phyloP scores from a whole-genome alignment of 2,888 invertebrate species.

The Brachynemurus nebulosus region DNA sequence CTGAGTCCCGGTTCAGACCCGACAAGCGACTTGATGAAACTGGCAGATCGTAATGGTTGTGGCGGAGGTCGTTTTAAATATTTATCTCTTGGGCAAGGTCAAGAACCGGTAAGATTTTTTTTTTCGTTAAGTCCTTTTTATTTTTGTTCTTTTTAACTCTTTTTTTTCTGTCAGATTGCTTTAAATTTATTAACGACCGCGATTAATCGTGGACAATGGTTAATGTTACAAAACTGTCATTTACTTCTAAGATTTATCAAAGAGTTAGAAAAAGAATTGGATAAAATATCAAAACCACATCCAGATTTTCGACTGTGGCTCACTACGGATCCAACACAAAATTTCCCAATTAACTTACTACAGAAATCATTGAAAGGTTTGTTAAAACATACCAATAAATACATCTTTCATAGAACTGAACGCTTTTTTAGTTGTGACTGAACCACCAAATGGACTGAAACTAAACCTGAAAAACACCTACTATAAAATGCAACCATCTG shows the following conservation, averaged over 20 bases:
- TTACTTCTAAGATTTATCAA: constrained; percentile 65
- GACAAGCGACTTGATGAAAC: constrained; percentile 68
- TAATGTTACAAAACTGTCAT: constrained; percentile 89
- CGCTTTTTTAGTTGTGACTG: constrained; percentile 62
- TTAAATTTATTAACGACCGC: constrained; percentile 51
- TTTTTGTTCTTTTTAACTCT: too few species aligned
- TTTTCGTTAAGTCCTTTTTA: constrained; percentile 8
- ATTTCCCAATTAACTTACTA: constrained; percentile 80
- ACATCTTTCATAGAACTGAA: neutral
- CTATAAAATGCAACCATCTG: constrained; percentile 65
- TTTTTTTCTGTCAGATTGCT: constrained; percentile 42
- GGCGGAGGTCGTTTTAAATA: constrained; percentile 71
- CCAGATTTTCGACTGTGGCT: constrained; percentile 87
- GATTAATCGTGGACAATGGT: constrained; percentile 69
- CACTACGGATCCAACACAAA: constrained; percentile 76
- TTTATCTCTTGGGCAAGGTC: constrained; percentile 86
- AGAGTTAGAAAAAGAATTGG: constrained; percentile 70
- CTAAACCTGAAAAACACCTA: constrained; percentile 79
- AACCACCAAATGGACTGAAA: constrained; percentile 84
- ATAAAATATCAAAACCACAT: constrained; percentile 66
- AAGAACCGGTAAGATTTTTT: constrained; percentile 53
- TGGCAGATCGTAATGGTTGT: constrained; percentile 50
- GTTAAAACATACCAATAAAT: neutral
- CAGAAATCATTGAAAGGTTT: constrained; percentile 71
- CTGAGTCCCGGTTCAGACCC: constrained; percentile 92